Base-by-base conservation (phyloP, 2,888 invertebrate species). In the Lasiommata megera region DNA sequence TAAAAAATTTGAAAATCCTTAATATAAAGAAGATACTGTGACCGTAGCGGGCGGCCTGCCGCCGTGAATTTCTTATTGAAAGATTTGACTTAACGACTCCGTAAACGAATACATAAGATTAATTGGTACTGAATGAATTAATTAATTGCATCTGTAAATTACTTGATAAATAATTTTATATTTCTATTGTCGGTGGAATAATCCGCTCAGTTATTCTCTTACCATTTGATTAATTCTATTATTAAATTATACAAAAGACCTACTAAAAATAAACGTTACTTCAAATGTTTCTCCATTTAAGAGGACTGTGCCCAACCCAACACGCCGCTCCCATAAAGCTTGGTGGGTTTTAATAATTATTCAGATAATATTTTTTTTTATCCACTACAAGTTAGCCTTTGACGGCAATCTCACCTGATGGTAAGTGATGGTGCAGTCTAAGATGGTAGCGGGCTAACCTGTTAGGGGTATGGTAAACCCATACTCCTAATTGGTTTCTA, bases 251-350 rank as follows among this genome's bases (percentile, higher is more conserved):
- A 93, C 93, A 93, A 93, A 93, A 93, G 92, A 93, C 92, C 93
- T 91, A 90, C 91, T 84, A 90, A 90, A 93, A 93, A 93, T 93
- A 93, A 93, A 93, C 93, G 93, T 93, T 93, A 93, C 93, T 93
- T 93, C 93, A 93, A n/a, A n/a, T n/a, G n/a, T n/a, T n/a, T n/a
- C n/a, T n/a, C n/a, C n/a, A n/a, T n/a, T n/a, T n/a, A n/a, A n/a
- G n/a, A n/a, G n/a, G n/a, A n/a, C n/a, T n/a, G n/a, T n/a, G n/a
- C n/a, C n/a, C n/a, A n/a, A n/a, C n/a, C n/a, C n/a, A n/a, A n/a
- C n/a, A n/a, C n/a, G n/a, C n/a, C n/a, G n/a, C n/a, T n/a, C n/a
- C n/a, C n/a, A n/a, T n/a, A n/a, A n/a, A n/a, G n/a, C n/a, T n/a
- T n/a, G n/a, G n/a, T n/a, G n/a, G n/a, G n/a, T n/a, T n/a, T n/a